phyloP scores from a whole-genome alignment of 2,888 invertebrate genomes.

The Netelia virgata region DNA sequence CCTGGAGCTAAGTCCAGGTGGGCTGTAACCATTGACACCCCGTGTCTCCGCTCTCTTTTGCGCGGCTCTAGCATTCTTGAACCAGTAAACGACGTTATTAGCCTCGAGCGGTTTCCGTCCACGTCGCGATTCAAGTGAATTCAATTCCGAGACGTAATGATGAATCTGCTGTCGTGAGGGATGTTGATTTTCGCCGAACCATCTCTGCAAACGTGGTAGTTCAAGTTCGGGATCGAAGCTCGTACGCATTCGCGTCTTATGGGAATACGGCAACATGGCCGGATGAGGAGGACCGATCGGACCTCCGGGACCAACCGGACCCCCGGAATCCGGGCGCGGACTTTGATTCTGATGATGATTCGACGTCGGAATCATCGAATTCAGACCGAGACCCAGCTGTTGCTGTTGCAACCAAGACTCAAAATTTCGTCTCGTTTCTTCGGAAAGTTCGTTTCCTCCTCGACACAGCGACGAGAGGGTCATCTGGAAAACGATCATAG shows the following conservation, averaged over 20 bases:
- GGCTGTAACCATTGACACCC: slow-evolving; percentile 84
- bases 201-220: slow-evolving; percentile 97
- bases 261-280: slow-evolving; percentile 87
- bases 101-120: slow-evolving; percentile 97
- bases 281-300: slow-evolving; percentile 88
- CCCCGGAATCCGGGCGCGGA: slow-evolving; percentile 84
- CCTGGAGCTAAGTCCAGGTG: slow-evolving; percentile 83
- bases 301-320: slow-evolving; percentile 82
- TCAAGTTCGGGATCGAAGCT: slow-evolving; percentile 99
- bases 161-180: slow-evolving; percentile 98
- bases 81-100: slow-evolving; percentile 98
- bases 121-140: slow-evolving; percentile 95
- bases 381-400: slow-evolving; percentile 81
- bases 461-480: slow-evolving; percentile 94
- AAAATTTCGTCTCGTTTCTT: slow-evolving; percentile 94
- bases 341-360: slow-evolving; percentile 80
- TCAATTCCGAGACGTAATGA: slow-evolving; percentile 97
- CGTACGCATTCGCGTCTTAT: slow-evolving; percentile 97
- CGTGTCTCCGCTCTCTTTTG: slow-evolving; percentile 94
- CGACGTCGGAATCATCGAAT: slow-evolving; percentile 78
- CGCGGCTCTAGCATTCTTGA: slow-evolving; percentile 98
- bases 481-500: slow-evolving; percentile 86
- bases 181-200: slow-evolving; percentile 99
- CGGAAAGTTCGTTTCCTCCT: slow-evolving; percentile 92
- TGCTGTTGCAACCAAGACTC: slow-evolving; percentile 91